phyloP scores from a whole-genome alignment of 2,797 vertebrate species.

The Lagorchestes hirsutus region DNA sequence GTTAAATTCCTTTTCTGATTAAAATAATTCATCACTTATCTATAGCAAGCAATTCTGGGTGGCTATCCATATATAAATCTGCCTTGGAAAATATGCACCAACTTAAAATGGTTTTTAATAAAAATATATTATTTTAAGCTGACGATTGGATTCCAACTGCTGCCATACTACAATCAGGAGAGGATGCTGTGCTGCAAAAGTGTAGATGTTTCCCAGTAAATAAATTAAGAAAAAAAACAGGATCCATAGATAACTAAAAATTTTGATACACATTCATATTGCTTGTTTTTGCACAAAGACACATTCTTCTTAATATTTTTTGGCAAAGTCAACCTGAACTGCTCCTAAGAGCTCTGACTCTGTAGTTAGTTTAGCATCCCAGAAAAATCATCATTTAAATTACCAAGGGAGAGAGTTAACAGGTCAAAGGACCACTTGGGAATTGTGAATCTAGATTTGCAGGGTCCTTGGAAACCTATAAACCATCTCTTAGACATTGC shows the following conservation, averaged over 20 bases:
- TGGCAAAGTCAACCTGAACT: background rate
- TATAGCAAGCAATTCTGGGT: conserved; percentile 66
- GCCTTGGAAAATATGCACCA: conserved; percentile 64
- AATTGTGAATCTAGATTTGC: background rate
- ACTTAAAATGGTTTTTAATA: conserved; percentile 79
- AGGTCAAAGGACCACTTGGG: background rate
- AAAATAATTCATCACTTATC: conserved; percentile 83
- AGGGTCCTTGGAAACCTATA: background rate
- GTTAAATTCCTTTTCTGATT: conserved; percentile 82
- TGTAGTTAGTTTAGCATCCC: background rate
- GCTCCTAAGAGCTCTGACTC: background rate
- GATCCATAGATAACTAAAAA: conserved; percentile 2
- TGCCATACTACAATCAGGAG: conserved; percentile 54
- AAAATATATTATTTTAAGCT: conserved; percentile 79
- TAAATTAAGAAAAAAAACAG: conserved; percentile 62
- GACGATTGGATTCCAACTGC: conserved; percentile 59
- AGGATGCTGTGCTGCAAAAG: conserved; percentile 27
- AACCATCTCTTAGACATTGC: background rate
- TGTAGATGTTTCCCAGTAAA: conserved; percentile 64
- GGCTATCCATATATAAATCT: conserved; percentile 70
- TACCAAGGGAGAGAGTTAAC: background rate
- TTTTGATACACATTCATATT: background rate
- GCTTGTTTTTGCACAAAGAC: conserved; percentile 14
- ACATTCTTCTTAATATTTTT: conserved; percentile 60
- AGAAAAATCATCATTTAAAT: conserved; percentile 7